These are phyloP conservation scores for Scalopus aquaticus DNA, from an alignment of 2,113 vertebrate species.

Conservation along the genomic window DNA sequence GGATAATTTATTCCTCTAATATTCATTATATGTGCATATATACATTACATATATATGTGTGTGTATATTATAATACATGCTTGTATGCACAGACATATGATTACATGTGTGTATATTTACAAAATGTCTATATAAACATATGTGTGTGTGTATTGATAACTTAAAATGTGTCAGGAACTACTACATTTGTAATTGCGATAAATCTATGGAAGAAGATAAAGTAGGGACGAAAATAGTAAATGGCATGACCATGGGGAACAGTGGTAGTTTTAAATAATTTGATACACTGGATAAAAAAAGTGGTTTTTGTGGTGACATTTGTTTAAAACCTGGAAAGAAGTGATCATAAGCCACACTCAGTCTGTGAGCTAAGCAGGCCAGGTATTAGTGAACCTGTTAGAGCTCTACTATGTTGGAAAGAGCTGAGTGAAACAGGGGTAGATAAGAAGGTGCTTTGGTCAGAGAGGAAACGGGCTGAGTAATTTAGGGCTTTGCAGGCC, in stretches of 20 bases:
- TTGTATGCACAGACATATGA: too few species aligned
- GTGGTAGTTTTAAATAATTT: not conserved
- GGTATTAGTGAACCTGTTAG: not conserved
- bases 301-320: not conserved
- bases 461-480: not conserved
- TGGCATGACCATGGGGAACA: not conserved
- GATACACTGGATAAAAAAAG: not conserved
- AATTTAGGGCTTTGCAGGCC: not conserved
- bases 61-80: too few species aligned
- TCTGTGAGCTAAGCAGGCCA: not conserved
- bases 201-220: not conserved
- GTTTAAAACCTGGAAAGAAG: not conserved
- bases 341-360: not conserved
- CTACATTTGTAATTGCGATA: not conserved
- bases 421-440: not conserved
- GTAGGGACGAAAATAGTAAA: not conserved
- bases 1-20: not conserved
- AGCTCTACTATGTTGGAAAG: not conserved
- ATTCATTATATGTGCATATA: not conserved
- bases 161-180: too few species aligned
- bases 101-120: too few species aligned
- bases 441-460: not conserved
- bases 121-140: too few species aligned
- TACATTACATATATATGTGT: too few species aligned
- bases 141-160: too few species aligned